A percentile compares a stretch with the other conserved stretches of the same genome.
Evolutionary conservation across 2,797 vertebrate species (phyloP).

Genomic region (Clarias pachynema): DNA sequence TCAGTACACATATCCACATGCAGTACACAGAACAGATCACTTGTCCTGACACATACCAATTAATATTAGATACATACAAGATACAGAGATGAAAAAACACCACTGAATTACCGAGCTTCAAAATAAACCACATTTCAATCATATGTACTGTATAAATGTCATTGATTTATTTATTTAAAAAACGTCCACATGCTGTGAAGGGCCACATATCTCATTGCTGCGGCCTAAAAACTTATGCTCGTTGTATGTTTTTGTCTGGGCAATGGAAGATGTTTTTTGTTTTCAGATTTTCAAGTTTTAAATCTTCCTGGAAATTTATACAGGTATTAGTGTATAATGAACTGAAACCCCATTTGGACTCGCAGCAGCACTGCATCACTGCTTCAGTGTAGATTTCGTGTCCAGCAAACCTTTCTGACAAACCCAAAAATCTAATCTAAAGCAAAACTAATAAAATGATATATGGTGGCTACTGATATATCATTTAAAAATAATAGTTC

Average conservation of each 20-base stretch:
- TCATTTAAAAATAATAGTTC: not conserved
- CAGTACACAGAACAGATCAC: conserved; percentile 17
- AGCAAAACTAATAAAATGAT: not conserved
- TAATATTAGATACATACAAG: not conserved
- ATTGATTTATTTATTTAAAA: too few relatives aligned
- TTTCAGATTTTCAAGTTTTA: not conserved
- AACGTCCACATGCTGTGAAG: not conserved
- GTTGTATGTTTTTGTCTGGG: too few relatives aligned
- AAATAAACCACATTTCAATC: not conserved
- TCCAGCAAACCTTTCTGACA: not conserved
- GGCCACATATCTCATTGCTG: not conserved
- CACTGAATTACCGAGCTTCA: not conserved
- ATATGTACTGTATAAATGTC: not conserved
- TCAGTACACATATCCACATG: conserved; percentile 51
- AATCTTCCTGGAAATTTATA: not conserved
- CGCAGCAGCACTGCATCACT: not conserved
- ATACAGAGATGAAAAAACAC: not conserved
- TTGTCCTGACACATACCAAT: not conserved
- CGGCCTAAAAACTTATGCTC: too few relatives aligned
- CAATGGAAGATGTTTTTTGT: not conserved
- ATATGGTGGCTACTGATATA: too few relatives aligned
- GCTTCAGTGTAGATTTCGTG: not conserved
- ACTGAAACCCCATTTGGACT: not conserved
- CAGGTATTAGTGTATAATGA: not conserved
- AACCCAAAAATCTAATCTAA: not conserved